Percentiles rank a stretch among this genome's conserved stretches.
Conservation (phyloP, 2,113 vertebrate species). For the Rhinopomastus cyanomelas region DNA sequence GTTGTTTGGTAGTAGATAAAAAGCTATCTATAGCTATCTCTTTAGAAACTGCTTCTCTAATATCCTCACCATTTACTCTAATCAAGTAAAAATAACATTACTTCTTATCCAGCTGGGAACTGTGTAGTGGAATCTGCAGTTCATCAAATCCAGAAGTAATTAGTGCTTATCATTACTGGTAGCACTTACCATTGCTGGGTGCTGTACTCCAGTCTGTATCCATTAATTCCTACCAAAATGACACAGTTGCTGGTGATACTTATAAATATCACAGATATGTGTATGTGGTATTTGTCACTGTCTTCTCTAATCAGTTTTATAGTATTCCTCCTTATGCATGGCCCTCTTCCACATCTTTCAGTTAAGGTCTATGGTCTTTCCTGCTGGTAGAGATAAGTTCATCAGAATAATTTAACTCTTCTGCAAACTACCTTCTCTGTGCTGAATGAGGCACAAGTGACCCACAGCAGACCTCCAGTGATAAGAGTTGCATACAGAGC, state of each 20-base stretch:
- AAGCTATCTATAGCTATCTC: neutral
- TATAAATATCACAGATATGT: conserved; percentile 17
- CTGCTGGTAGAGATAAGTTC: neutral
- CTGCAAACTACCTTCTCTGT: neutral
- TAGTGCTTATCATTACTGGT: neutral
- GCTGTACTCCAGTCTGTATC: neutral
- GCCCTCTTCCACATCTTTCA: neutral
- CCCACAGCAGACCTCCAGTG: neutral
- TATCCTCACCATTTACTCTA: neutral
- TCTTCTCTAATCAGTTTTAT: neutral
- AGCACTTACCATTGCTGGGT: neutral
- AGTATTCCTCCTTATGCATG: neutral
- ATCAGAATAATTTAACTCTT: neutral
- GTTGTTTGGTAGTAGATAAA: neutral
- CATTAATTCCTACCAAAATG: neutral
- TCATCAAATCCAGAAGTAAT: conserved; percentile 17
- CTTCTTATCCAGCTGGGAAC: neutral
- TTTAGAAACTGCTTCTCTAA: neutral
- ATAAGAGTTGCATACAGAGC: neutral
- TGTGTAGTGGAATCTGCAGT: conserved; percentile 25
- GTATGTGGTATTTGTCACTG: conserved; percentile 27
- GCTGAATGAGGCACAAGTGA: neutral
- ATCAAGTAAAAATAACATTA: conserved; percentile 24
- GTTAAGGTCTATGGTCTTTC: neutral
- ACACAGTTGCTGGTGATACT: neutral